phyloP scores from a whole-genome alignment of 1,140 invertebrate genomes.

The Sipha flava region DNA sequence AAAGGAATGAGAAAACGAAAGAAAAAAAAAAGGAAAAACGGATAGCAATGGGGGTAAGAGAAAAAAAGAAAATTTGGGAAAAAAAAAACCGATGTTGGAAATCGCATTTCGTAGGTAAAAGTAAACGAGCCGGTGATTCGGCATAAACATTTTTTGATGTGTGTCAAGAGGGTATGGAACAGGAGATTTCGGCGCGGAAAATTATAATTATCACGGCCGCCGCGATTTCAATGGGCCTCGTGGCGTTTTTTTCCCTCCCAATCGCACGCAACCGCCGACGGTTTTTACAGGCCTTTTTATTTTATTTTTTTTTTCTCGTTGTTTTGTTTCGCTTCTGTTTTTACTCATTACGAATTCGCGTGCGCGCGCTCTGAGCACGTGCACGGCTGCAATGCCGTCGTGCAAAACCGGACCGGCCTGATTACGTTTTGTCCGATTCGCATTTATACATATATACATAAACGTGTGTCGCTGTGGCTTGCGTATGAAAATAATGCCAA shows the following conservation, averaged over 20 bases:
- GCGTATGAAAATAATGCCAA: background rate
- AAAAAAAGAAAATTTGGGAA: background rate
- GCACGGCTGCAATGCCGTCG: no score
- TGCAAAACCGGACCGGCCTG: no score
- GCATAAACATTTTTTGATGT: background rate
- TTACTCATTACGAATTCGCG: background rate
- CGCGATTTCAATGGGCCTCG: background rate
- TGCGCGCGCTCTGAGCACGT: no score
- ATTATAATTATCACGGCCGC: conserved; percentile 16
- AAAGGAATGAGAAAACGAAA: background rate
- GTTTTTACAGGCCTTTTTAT: background rate
- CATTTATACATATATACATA: background rate
- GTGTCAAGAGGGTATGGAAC: background rate
- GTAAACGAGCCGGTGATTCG: background rate
- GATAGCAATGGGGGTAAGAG: no score
- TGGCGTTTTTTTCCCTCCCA: background rate
- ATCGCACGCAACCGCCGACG: background rate
- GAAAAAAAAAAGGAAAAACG: background rate
- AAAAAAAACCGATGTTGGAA: background rate
- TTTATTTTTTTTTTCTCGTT: background rate
- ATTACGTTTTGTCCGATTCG: background rate
- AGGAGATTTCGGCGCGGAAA: conserved; percentile 2
- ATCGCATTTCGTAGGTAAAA: conserved; percentile 10
- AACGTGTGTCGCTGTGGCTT: background rate
- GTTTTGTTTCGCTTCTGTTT: background rate